Base-by-base conservation (phyloP, 2,113 vertebrate species). In the Serinus canaria region DNA sequence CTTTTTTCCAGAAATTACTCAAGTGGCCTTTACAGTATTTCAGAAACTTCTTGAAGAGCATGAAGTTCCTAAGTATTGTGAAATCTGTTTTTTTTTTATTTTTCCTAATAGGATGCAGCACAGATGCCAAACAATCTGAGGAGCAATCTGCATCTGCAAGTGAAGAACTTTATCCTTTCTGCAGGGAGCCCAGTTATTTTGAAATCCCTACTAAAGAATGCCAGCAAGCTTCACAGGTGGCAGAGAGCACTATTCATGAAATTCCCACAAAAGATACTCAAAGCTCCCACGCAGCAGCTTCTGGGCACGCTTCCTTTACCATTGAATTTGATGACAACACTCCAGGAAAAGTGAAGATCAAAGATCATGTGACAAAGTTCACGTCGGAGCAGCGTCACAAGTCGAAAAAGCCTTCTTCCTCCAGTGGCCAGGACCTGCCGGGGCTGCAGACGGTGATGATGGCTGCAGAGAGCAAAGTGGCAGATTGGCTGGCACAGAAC, bases 401-500 rank as follows among this genome's bases (percentile, higher is more conserved):
- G 83, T 98, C 98, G 44, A 99, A 99, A 95, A 99, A 99, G 94
- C 95, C 97, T 84, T 96, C 97, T 85, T 97, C 97, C 43, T 95
- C 97, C 58, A 97, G 97, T 31, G 97, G 98, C 24, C 98, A 98
- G 95, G 99, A 99, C 94, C 97, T 99, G 77, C 98, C 98, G n/a
- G 99, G 98, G 8, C 98, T 99, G 92, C 99, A 99, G 83, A 98
- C 98, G 1, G 99, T 99, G 83, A 99, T 99, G 98, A 99, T 99
- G 98, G 99, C 99, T 1, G 99, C 99, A 0, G 99, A 99, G 94
- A 99, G 98, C 97, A 99, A 99, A 98, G 99, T 99, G 41, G 99
- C 99, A 15, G 99, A 99, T 95, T 99, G 99, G 99, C 98, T 99
- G 83, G 99, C 99, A 37, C 99, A 99, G 95, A 99, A 99, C 92